Evolutionary conservation across 2,797 vertebrate species (phyloP), one percentile per base, ranked within the genome.

Genomic region (Manis crassicaudata): DNA sequence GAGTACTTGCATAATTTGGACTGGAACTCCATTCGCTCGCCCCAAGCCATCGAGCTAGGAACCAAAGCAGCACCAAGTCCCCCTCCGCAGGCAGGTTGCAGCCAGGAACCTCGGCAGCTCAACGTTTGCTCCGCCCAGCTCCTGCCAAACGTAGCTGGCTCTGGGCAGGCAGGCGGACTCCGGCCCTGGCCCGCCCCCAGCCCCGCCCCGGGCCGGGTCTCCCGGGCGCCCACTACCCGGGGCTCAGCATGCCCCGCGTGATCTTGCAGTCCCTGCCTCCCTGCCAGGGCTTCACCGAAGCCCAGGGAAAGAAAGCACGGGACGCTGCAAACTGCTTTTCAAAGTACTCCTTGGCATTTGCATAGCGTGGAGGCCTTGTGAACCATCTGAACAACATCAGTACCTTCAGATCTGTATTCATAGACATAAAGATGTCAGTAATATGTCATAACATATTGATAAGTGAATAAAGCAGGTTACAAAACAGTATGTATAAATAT

Each of bases 221-320:
- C 37, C 18, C 56, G 65, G 7, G 32, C 3, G 1, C 17, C 8
- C 1, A 2, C n/a, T 3, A 73, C 32, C 11, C 63, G 4, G 32
- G 13, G 27, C 17, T 54, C 62, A 29, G 67, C 50, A 56, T 23
- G 32, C 35, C 18, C n/a, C 40, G 54, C 0, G 5, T 21, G 46
- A 63, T 32, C 35, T 16, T 5, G 2, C n/a, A n/a, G 27, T 54
- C 16, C 3, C 32, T 8, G 23, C 16, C 32, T 95, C 40, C 35
- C 0, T 0, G 0, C 35, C 11, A 4, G 1, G 14, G 3, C 4
- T 1, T n/a, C 88, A 13, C 37, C 1, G 0, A 5, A 27, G 27
- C 21, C 2, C n/a, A 3, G 6, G 3, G 3, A 27, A 5, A 12
- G 37, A 2, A 17, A 27, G 72, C n/a, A 6, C 12, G 27, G 86